A percentile compares a stretch with the other conserved stretches of the same genome.
phyloP scores from a whole-genome alignment of 2,888 invertebrate species.

The Timema cristinae region DNA sequence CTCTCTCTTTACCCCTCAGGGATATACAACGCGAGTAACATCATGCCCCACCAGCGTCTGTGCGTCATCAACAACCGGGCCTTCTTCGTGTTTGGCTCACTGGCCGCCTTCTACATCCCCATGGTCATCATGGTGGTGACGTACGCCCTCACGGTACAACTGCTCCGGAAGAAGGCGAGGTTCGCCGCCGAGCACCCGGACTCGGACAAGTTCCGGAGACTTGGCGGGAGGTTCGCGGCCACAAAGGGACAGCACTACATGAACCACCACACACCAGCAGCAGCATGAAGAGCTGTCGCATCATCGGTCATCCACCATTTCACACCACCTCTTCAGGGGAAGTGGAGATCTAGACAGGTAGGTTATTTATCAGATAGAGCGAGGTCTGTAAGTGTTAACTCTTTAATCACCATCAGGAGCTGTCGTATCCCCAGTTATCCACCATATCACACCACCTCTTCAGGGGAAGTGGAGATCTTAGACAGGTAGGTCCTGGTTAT shows the following conservation, averaged over 20 bases:
- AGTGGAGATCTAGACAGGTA: conserved; percentile 16
- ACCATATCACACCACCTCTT: too few species aligned
- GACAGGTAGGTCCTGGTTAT: too few species aligned
- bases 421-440: too few species aligned
- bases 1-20: conserved; percentile 48
- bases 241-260: conserved; percentile 37
- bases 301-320: conserved; percentile 27
- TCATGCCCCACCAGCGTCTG: conserved; percentile 70
- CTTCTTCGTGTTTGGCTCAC: conserved; percentile 87
- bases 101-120: conserved; percentile 92
- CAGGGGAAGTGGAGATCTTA: too few species aligned
- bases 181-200: conserved; percentile 62
- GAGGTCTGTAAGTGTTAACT: too few species aligned
- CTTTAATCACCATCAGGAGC: too few species aligned
- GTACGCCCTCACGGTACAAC: conserved; percentile 82
- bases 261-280: conserved; percentile 41
- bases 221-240: conserved; percentile 45
- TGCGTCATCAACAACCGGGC: conserved; percentile 82
- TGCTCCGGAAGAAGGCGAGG: conserved; percentile 74
- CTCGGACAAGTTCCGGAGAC: conserved; percentile 44
- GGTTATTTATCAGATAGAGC: too few species aligned
- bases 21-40: conserved; percentile 68
- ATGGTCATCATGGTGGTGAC: conserved; percentile 93
- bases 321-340: conserved; percentile 31
- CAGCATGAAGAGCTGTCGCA: conserved; percentile 6